A percentile compares a stretch with the other conserved stretches of the same genome.
Evolutionary conservation across 2,888 invertebrate species (phyloP).

Genomic region (Drosophila ustulata): DNA sequence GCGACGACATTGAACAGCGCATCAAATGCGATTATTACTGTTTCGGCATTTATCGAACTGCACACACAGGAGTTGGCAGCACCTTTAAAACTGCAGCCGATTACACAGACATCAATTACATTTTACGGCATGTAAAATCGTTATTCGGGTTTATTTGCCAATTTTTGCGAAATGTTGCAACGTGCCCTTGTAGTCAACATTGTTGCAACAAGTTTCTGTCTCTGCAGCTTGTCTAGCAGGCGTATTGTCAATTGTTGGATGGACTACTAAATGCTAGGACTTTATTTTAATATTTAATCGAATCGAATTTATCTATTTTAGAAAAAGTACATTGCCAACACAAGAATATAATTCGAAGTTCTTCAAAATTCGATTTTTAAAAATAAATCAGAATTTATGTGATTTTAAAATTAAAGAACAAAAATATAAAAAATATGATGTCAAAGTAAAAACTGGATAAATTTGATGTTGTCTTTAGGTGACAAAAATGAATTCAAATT

Average conservation of each 20-base stretch:
- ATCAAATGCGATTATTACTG: conserved; percentile 42
- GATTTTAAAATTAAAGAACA: too few relatives aligned
- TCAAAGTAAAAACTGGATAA: too few relatives aligned
- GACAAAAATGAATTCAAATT: too few relatives aligned
- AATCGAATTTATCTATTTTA: too few relatives aligned
- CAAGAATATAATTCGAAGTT: too few relatives aligned
- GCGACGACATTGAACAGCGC: conserved; percentile 9
- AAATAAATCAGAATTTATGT: too few relatives aligned
- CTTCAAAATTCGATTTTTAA: too few relatives aligned
- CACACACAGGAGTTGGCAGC: conserved; percentile 18
- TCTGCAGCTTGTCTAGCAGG: background rate
- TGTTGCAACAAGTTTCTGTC: conserved; percentile 28
- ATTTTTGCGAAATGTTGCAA: background rate
- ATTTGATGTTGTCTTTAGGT: too few relatives aligned
- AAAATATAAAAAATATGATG: too few relatives aligned
- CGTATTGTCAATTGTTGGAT: background rate
- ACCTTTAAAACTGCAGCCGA: background rate
- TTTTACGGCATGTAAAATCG: conserved; percentile 22
- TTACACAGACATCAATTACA: conserved; percentile 12
- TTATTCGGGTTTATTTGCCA: conserved; percentile 17
- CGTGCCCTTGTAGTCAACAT: background rate
- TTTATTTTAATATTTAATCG: background rate
- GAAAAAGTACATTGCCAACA: too few relatives aligned
- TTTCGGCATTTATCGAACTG: conserved; percentile 39
- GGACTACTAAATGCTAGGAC: background rate